Evolutionary conservation across 2,888 invertebrate species (phyloP).

Genomic region (Poecilus cupreus): DNA sequence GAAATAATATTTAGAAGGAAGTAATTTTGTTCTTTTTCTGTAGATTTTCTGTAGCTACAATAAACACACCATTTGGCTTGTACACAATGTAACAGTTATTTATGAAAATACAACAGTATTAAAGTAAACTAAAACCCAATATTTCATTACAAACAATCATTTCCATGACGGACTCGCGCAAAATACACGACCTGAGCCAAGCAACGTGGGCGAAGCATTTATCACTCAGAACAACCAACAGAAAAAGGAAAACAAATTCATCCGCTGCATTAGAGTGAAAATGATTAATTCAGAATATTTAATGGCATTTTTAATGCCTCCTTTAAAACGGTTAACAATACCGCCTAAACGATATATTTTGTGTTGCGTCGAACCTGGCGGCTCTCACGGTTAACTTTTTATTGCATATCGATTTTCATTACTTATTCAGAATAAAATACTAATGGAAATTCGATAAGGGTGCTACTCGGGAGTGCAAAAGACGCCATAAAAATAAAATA

Average conservation of each 20-base stretch:
- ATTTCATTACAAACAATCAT: too few species aligned
- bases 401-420: slow-evolving; percentile 55
- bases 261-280: slow-evolving; percentile 39
- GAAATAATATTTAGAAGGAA: too few species aligned
- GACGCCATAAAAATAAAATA: slow-evolving; percentile 55
- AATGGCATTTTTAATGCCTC: slow-evolving; percentile 37
- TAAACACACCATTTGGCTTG: too few species aligned
- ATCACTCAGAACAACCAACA: slow-evolving; percentile 28
- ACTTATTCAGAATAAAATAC: slow-evolving; percentile 57
- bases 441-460: slow-evolving; percentile 57
- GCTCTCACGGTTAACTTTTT: slow-evolving; percentile 43
- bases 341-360: slow-evolving; percentile 27
- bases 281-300: slow-evolving; percentile 53
- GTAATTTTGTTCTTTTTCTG: too few species aligned
- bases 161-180: not conserved
- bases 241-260: slow-evolving; percentile 29
- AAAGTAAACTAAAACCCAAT: too few species aligned
- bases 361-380: not conserved
- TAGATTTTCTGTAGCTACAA: too few species aligned
- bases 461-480: slow-evolving; percentile 43
- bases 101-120: too few species aligned
- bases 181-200: not conserved
- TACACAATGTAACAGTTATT: too few species aligned
- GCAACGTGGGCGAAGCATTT: slow-evolving; percentile 25
- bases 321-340: slow-evolving; percentile 36